These are phyloP conservation scores for Rutilus rutilus DNA, from an alignment of 2,113 vertebrate species.

Conservation along the genomic window DNA sequence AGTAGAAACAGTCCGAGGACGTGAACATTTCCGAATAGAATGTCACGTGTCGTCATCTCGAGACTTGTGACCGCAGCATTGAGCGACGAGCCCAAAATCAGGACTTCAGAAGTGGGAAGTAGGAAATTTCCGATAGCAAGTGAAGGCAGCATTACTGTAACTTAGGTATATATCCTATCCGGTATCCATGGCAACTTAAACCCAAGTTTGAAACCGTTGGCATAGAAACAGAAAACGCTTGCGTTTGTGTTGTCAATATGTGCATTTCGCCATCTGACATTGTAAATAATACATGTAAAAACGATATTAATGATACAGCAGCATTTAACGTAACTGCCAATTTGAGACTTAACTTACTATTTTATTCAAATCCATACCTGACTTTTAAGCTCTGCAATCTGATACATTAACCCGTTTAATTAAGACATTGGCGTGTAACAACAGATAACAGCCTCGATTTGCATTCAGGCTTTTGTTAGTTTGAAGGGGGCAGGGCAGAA, in stretches of 20 bases:
- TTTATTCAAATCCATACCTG: background rate
- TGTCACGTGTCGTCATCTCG: too few relatives aligned
- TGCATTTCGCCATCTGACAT: background rate
- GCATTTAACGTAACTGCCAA: background rate
- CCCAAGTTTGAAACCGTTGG: background rate
- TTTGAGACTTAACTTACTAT: background rate
- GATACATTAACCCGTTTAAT: slow-evolving; percentile 29
- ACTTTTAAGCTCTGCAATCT: background rate
- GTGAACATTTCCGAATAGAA: too few relatives aligned
- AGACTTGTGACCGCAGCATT: too few relatives aligned
- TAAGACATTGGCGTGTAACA: background rate
- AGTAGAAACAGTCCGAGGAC: too few relatives aligned
- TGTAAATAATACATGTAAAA: background rate
- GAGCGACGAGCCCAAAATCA: too few relatives aligned
- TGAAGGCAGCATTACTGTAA: background rate
- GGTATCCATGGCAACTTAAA: slow-evolving; percentile 26
- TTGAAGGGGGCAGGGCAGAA: slow-evolving; percentile 40
- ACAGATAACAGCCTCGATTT: slow-evolving; percentile 27
- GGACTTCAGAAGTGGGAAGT: too few relatives aligned
- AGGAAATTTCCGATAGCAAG: too few relatives aligned
- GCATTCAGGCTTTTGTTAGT: slow-evolving; percentile 37
- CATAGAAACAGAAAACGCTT: background rate
- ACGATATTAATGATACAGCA: background rate
- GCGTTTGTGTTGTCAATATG: background rate
- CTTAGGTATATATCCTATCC: background rate